Conservation (phyloP, 2,113 vertebrate genomes). For the Psophia crepitans region DNA sequence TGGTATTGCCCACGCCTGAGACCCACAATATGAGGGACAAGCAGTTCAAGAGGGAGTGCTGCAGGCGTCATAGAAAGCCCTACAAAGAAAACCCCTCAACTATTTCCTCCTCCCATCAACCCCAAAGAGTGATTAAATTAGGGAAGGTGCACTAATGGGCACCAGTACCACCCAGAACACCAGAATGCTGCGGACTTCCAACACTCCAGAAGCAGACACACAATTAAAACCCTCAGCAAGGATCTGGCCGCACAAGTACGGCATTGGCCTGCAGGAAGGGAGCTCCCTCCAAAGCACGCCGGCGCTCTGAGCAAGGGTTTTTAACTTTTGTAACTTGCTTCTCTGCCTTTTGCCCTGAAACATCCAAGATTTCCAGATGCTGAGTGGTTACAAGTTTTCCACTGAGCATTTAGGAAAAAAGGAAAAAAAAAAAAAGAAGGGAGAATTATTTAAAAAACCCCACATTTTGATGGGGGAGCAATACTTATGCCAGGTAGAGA, state of each 20-base stretch:
- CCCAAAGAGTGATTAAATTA: not conserved
- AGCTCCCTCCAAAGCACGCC: not conserved
- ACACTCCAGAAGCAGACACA: not conserved
- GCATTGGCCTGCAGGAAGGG: not conserved
- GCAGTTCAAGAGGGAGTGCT: no score
- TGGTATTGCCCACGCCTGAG: fast-evolving
- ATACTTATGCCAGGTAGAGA: not conserved
- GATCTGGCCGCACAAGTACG: fast-evolving
- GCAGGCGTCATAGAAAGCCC: not conserved
- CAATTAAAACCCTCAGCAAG: not conserved
- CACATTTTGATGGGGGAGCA: no score
- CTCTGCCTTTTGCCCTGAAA: not conserved
- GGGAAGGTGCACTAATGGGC: not conserved
- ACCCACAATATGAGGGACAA: fast-evolving
- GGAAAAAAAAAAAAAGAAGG: not conserved
- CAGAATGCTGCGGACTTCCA: not conserved
- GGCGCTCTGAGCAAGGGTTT: not conserved
- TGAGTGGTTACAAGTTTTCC: not conserved
- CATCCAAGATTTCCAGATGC: not conserved
- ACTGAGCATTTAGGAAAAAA: not conserved
- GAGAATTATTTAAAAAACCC: no score
- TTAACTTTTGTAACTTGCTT: not conserved
- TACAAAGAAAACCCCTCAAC: not conserved
- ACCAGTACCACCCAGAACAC: not conserved
- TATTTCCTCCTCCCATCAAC: not conserved